Evolutionary conservation across 1,140 invertebrate species (phyloP).

Genomic region (Pogonus chalceus): DNA sequence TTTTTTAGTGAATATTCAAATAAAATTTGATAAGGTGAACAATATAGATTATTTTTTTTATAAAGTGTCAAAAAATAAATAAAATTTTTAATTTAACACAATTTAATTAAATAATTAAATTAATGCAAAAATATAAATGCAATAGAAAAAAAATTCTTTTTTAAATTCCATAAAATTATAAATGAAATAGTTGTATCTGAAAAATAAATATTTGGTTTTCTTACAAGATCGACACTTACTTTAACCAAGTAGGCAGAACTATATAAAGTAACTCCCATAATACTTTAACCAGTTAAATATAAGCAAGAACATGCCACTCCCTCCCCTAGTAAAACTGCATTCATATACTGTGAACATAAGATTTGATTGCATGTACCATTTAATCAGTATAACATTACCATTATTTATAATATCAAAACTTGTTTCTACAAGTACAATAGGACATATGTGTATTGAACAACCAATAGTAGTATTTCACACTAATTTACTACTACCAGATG

Average conservation of each 20-base stretch:
- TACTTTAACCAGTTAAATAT: neutral
- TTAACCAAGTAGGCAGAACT: slow-evolving; percentile 2
- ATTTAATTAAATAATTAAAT: no score
- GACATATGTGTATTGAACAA: slow-evolving; percentile 10
- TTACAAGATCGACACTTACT: neutral
- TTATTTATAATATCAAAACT: slow-evolving; percentile 8
- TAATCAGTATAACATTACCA: neutral
- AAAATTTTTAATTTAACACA: no score
- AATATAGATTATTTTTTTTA: no score
- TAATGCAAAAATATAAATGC: no score
- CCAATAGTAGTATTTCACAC: slow-evolving; percentile 7
- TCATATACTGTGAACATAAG: neutral
- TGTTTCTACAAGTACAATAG: slow-evolving; percentile 13
- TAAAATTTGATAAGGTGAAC: no score
- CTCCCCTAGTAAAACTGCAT: neutral
- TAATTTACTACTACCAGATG: slow-evolving; percentile 12
- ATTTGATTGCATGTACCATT: neutral
- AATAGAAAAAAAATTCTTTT: no score
- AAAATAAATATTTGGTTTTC: no score
- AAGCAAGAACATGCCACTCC: neutral
- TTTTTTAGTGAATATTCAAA: no score
- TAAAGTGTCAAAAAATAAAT: no score
- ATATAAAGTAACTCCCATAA: neutral
- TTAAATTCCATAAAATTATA: no score
- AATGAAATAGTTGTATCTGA: no score